Base-by-base conservation (phyloP, 2,797 vertebrate genomes). In the Phataginus tetradactyla region DNA sequence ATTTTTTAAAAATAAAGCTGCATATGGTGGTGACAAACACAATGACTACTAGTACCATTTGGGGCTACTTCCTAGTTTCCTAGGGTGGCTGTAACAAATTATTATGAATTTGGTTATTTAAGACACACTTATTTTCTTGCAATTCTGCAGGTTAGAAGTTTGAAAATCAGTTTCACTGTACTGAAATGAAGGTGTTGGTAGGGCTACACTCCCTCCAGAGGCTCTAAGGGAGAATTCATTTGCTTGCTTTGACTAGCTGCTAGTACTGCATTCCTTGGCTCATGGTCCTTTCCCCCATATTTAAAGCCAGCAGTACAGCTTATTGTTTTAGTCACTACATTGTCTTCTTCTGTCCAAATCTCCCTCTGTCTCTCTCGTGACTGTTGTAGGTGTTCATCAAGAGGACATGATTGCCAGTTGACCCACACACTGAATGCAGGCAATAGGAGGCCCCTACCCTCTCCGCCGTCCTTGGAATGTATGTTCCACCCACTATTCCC, bases 211-310 rank as follows among this genome's bases (percentile, higher is more conserved):
- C 17, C 45, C 21, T 77, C 42, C 32, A 49, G 57, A 68, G 11
- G 57, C 34, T 59, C 57, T 69, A 75, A 34, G 79, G 75, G 72
- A 89, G 14, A 91, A 37, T 95, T 21, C 9, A 5, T 83, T 69
- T 51, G 27, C 25, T 92, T 86, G 55, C 61, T 61, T 94, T 90
- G 45, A 45, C 81, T 32, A 87, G n/a, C n/a, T 69, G 88, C 88
- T 42, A 21, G 49, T 80, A 53, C 21, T 72, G 55, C 39, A 25
- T 63, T 79, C 25, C 49, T 87, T 95, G 51, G 34, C 34, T 78
- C 32, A 34, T 53, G 45, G 51, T 69, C 45, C 68, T n/a, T 61
- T 80, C 34, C 12, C 66, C 10, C 71, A 51, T 53, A 9, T 57
- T 88, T 20, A 18, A 78, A 79, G 32, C 34, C 72, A 53, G n/a